phyloP scores from a whole-genome alignment of 2,888 invertebrate species.

The Athalia cordata region DNA sequence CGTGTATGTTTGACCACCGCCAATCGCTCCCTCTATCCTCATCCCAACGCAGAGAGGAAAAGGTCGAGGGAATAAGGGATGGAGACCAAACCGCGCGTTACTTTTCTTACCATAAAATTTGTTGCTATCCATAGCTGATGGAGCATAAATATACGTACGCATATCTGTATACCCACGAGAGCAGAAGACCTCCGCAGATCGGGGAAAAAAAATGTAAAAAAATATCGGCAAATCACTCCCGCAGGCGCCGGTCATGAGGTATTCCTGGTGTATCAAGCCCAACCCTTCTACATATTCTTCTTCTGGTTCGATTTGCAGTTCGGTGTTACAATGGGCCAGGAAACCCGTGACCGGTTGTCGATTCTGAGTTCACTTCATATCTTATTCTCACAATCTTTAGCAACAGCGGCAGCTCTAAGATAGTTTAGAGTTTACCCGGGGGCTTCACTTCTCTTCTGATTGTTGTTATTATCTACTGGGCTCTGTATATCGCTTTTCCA shows the following conservation, averaged over 20 bases:
- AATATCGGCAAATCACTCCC: conserved; percentile 24
- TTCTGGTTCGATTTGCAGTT: not conserved
- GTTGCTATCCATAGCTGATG: not conserved
- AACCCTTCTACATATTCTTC: not conserved
- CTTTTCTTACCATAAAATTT: too few relatives aligned
- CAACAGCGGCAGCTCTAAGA: not conserved
- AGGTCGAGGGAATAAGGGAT: not conserved
- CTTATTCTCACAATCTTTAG: too few relatives aligned
- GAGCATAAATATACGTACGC: not conserved
- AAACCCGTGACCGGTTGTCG: not conserved
- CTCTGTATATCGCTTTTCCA: too few relatives aligned
- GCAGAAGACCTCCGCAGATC: not conserved
- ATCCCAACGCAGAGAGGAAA: not conserved
- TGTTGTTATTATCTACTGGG: too few relatives aligned
- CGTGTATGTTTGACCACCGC: not conserved
- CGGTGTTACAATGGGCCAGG: not conserved
- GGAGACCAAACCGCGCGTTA: not conserved
- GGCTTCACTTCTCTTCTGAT: not conserved
- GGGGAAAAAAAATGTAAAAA: not conserved
- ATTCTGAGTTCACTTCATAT: not conserved
- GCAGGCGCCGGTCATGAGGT: conserved; percentile 14
- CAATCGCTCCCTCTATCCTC: not conserved
- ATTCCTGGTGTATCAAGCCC: not conserved
- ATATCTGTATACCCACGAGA: not conserved
- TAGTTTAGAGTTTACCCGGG: conserved; percentile 19